These are phyloP conservation scores for Polydrusus cervinus DNA, from an alignment of 2,888 invertebrate species.

Conservation along the genomic window DNA sequence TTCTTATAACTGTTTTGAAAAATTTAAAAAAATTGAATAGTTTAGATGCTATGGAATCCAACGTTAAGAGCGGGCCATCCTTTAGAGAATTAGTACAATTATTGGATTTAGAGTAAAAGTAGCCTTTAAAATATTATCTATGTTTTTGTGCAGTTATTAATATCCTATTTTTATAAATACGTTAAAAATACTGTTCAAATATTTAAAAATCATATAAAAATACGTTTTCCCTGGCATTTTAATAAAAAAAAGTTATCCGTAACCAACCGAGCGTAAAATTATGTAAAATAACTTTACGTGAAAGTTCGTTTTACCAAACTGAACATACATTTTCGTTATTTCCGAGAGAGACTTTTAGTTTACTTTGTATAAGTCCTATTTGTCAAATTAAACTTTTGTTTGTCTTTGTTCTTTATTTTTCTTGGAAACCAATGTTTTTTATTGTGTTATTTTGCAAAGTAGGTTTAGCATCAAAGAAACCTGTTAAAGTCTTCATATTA, in stretches of 20 bases:
- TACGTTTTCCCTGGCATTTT: not conserved
- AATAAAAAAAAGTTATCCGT: slow-evolving; percentile 18
- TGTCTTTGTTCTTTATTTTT: not conserved
- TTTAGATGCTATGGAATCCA: too few species aligned
- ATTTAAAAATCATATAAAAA: not conserved
- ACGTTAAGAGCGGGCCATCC: too few species aligned
- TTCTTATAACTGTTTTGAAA: too few species aligned
- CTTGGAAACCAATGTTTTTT: not conserved
- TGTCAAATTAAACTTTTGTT: not conserved
- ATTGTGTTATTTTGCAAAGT: not conserved
- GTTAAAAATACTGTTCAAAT: not conserved
- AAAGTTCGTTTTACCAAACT: slow-evolving; percentile 25
- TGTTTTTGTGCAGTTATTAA: too few species aligned
- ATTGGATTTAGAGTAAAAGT: too few species aligned
- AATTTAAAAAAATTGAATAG: too few species aligned
- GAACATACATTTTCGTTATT: slow-evolving; percentile 28
- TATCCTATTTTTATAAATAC: too few species aligned
- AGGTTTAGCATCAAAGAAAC: too few species aligned
- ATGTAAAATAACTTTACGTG: slow-evolving; percentile 36
- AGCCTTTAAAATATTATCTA: too few species aligned
- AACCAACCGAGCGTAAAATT: slow-evolving; percentile 31
- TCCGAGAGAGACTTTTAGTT: slow-evolving; percentile 16
- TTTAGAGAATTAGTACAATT: too few species aligned
- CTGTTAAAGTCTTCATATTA: too few species aligned
- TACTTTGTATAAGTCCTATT: slow-evolving; percentile 19